Base-by-base conservation (phyloP, 2,113 vertebrate genomes). In the Laterallus jamaicensis region DNA sequence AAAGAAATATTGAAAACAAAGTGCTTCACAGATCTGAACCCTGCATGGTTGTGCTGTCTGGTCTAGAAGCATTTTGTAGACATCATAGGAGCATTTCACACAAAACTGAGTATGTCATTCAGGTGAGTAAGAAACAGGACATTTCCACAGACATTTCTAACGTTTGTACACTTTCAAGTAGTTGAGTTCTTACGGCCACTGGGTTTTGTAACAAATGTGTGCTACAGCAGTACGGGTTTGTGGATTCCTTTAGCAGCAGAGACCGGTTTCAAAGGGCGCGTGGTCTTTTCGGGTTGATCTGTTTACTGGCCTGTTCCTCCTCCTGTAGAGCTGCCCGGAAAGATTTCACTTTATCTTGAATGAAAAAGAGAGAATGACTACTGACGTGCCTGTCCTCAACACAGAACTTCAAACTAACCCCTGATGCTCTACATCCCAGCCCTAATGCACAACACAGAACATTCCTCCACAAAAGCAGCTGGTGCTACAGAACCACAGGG, bases 261-360 rank as follows among this genome's bases (percentile, higher is more conserved):
- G 52, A 52, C 71, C 89, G 32, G 26, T 75, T 97, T 98, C 98
- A 99, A 97, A 99, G 98, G 59, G 99, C 98, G 66, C 99, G 98
- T 91, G 99, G 99, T 98, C 99, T 99, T 96, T 99, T 99, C n/a
- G 99, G 99, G 95, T 99, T 99, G 88, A 99, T 99, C 97, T 99
- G 99, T 98, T 99, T 98, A 98, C 99, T 99, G 68, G 99, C 99
- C 92, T 99, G 99, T 95, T 99, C 99, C 88, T 99, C 99, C 62
- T 99, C 99, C 96, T 99, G 99, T 11, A 99, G 98, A 42, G 99
- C 96, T 79, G 99, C 98, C 58, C 99, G 99, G 98, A 99, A 99
- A 75, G 99, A 98, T 93, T 99, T 99, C 97, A 99, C 99, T 99
- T 99, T 99, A 97, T 99, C 99, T 99, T 95, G 59, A 82, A 91